These are phyloP conservation scores for Pemphredon lugubris DNA, from an alignment of 2,888 invertebrate species.

Conservation along the genomic window DNA sequence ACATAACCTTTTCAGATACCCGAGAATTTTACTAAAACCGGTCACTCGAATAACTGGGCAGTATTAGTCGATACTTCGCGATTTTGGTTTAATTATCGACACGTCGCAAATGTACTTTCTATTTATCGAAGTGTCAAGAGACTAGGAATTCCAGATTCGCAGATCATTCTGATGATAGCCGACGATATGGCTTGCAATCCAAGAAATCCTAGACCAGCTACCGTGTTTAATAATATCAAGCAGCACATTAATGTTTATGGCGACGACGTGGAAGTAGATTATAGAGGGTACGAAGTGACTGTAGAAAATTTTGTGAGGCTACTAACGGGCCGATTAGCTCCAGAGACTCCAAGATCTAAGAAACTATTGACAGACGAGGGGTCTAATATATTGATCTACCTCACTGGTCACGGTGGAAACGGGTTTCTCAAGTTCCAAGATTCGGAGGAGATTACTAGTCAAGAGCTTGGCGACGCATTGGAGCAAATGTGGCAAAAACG, in stretches of 20 bases:
- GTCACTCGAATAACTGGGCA: slow-evolving; percentile 99
- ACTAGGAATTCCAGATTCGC: slow-evolving; percentile 98
- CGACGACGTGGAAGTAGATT: slow-evolving; percentile 99
- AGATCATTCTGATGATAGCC: slow-evolving; percentile 99
- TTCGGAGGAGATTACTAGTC: slow-evolving; percentile 98
- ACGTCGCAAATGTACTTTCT: slow-evolving; percentile 99
- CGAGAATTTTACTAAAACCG: slow-evolving; percentile 84
- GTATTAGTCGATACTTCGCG: slow-evolving; percentile 98
- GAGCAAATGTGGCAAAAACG: slow-evolving; percentile 99
- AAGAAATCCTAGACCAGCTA: slow-evolving; percentile 97
- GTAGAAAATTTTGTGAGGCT: slow-evolving; percentile 99
- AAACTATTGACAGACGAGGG: slow-evolving; percentile 97
- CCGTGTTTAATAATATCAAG: slow-evolving; percentile 98
- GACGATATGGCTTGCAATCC: slow-evolving; percentile 99
- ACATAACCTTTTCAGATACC: slow-evolving; percentile 79
- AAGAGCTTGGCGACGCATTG: slow-evolving; percentile 98
- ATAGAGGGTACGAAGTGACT: slow-evolving; percentile 96
- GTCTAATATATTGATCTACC: slow-evolving; percentile 97
- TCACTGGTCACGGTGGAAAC: slow-evolving; percentile 99
- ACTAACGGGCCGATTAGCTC: slow-evolving; percentile 95
- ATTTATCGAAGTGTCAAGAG: slow-evolving; percentile 99
- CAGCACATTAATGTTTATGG: slow-evolving; percentile 99
- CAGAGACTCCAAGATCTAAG: slow-evolving; percentile 97
- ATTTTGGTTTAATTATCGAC: slow-evolving; percentile 99
- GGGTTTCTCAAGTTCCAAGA: slow-evolving; percentile 99